phyloP scores from a whole-genome alignment of 2,797 vertebrate genomes.

The Crenuchus spilurus region DNA sequence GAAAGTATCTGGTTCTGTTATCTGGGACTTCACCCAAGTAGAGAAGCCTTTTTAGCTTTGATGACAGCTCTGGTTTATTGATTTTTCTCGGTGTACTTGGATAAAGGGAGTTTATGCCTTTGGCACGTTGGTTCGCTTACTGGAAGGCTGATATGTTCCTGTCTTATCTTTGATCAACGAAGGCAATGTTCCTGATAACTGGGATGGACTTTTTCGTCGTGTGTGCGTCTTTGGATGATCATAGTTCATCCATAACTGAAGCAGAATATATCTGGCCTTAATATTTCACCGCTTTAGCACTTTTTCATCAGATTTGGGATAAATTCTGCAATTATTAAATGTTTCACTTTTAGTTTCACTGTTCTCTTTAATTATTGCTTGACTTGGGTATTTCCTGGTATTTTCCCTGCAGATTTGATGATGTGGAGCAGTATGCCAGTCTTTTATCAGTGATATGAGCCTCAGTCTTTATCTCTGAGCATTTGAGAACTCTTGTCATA shows the following conservation, averaged over 20 bases:
- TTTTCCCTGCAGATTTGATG: neutral
- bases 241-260: conserved; percentile 43
- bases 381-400: neutral
- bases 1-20: neutral
- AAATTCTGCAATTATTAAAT: too few relatives aligned
- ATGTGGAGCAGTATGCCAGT: neutral
- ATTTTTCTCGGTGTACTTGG: conserved; percentile 8
- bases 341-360: neutral
- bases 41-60: neutral
- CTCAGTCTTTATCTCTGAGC: conserved; percentile 42
- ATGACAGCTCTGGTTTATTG: neutral
- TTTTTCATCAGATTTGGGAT: too few relatives aligned
- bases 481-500: conserved; percentile 35
- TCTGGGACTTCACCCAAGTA: neutral
- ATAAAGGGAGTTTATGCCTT: neutral
- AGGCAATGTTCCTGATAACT: conserved; percentile 36
- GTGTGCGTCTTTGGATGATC: conserved; percentile 21
- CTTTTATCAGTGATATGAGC: conserved; percentile 44
- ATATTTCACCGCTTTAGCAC: neutral
- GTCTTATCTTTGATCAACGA: conserved; percentile 33
- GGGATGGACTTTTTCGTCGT: conserved; percentile 3
- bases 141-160: conserved; percentile 14
- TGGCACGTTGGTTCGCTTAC: conserved; percentile 6
- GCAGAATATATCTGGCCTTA: neutral
- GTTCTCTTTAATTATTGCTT: neutral